phyloP scores from a whole-genome alignment of 2,797 vertebrate genomes.

The Lophotriccus pileatus region DNA sequence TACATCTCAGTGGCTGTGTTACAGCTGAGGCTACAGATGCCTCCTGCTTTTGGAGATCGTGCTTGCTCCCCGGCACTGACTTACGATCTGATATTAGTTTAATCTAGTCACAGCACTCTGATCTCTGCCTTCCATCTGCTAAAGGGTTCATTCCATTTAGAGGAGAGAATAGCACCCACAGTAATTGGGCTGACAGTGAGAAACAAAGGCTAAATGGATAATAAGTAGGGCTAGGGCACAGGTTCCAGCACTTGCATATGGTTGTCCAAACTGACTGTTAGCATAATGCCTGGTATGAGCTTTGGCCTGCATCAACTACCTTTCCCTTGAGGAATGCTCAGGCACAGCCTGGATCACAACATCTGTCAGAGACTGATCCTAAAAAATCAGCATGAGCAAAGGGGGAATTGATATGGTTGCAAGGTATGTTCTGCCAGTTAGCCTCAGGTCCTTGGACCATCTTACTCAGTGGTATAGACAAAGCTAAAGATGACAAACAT shows the following conservation, averaged over 20 bases:
- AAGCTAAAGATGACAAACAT: not conserved
- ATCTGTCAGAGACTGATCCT: not conserved
- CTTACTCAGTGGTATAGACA: not conserved
- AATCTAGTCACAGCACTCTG: not conserved
- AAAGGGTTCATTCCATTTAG: not conserved
- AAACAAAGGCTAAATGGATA: not conserved
- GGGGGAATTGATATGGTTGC: not conserved
- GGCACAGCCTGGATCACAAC: not conserved
- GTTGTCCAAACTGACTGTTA: not conserved
- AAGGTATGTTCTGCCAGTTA: not conserved
- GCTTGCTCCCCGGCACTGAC: not conserved
- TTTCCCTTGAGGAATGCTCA: not conserved
- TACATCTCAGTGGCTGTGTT: not conserved
- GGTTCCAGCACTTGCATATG: not conserved
- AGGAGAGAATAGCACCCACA: not conserved
- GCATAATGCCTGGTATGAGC: not conserved
- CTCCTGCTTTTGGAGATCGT: not conserved
- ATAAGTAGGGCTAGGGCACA: not conserved
- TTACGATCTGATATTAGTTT: not conserved
- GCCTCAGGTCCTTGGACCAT: not conserved
- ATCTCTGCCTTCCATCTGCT: not conserved
- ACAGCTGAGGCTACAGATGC: not conserved
- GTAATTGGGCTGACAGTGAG: not conserved
- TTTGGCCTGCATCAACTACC: not conserved
- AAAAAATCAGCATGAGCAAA: fast-evolving